Percentiles rank a stretch among this genome's conserved stretches.
These are phyloP conservation scores for Myzus persicae DNA, from an alignment of 1,140 invertebrate species.

Conservation along the genomic window DNA sequence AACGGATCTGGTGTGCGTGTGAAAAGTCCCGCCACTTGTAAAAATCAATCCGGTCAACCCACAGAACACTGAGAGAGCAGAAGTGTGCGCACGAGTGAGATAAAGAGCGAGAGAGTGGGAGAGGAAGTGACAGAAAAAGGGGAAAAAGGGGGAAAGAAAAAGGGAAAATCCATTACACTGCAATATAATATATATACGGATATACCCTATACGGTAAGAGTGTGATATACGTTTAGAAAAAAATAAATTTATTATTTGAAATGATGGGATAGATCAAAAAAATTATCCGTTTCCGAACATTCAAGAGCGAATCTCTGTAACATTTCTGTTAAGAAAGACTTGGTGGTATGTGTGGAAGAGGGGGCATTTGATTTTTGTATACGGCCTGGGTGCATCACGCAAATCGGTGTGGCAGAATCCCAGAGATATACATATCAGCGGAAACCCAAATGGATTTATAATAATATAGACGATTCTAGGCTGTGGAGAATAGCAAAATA, in stretches of 20 bases:
- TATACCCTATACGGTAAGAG: background rate
- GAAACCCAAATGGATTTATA: background rate
- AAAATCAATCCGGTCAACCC: conserved; percentile 34
- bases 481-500: background rate
- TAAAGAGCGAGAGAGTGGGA: background rate
- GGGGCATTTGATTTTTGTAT: background rate
- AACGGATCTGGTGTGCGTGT: background rate
- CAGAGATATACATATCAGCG: background rate
- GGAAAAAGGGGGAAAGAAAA: background rate
- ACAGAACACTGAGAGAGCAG: background rate
- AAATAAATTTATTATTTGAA: conserved; percentile 42
- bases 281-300: background rate
- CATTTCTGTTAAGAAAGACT: background rate
- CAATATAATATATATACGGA: background rate
- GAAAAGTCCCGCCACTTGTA: conserved; percentile 26
- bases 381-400: background rate
- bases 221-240: background rate
- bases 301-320: background rate
- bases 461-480: background rate
- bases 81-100: background rate
- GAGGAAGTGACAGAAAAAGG: background rate
- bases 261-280: background rate
- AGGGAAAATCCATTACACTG: background rate
- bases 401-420: background rate
- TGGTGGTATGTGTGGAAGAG: background rate